Percentiles rank a stretch among this genome's conserved stretches.
Conservation (phyloP, 2,113 vertebrate species). For the Sterrhoptilus dennistouni region DNA sequence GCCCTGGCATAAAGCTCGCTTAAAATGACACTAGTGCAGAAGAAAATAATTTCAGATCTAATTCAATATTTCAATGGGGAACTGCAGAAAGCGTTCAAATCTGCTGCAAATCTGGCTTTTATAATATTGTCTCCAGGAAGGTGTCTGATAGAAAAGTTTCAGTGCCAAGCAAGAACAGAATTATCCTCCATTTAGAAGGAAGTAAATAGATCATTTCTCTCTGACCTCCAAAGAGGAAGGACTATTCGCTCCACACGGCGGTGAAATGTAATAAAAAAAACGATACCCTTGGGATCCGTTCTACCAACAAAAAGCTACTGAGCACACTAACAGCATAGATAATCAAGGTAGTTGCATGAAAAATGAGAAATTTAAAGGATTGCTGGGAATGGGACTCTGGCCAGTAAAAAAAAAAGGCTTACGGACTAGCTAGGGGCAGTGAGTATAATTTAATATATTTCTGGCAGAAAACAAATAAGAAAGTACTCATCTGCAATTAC, state of each 20-base stretch:
- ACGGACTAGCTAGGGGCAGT: conserved; percentile 17
- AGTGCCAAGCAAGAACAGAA: conserved; percentile 40
- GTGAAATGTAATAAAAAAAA: conserved; percentile 58
- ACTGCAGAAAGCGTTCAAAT: neutral
- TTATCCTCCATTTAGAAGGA: conserved; percentile 39
- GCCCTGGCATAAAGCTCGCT: neutral
- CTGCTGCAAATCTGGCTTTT: conserved; percentile 40
- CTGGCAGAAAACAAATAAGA: conserved; percentile 54
- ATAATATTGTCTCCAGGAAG: conserved; percentile 11
- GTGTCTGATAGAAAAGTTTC: conserved; percentile 16
- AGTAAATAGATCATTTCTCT: conserved; percentile 42
- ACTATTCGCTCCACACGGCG: neutral
- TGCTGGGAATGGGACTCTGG: conserved; percentile 36
- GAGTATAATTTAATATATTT: conserved; percentile 63
- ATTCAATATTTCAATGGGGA: conserved; percentile 13
- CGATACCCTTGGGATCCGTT: neutral
- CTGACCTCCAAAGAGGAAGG: conserved; percentile 39
- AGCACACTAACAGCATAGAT: conserved; percentile 30
- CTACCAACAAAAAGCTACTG: conserved; percentile 33
- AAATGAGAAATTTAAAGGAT: conserved; percentile 56
- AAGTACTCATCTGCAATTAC: conserved; percentile 63
- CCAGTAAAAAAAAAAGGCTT: conserved; percentile 29
- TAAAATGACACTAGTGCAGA: neutral
- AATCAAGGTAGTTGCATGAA: conserved; percentile 51
- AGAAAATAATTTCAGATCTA: conserved; percentile 10